phyloP scores from a whole-genome alignment of 2,797 vertebrate genomes.

The Microtus agrestis region DNA sequence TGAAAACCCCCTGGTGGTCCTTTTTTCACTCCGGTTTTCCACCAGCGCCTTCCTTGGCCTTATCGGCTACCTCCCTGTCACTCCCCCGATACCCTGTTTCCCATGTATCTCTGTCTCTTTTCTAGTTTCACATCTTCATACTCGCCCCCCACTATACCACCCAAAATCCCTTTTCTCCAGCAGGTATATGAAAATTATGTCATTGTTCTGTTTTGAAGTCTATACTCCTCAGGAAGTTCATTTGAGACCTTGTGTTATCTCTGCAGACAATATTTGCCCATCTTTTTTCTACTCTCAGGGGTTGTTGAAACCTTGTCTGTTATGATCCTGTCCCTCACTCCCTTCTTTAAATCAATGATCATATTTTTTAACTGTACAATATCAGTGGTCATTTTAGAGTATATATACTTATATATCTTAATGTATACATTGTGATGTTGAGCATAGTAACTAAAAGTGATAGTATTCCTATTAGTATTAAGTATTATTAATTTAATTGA shows the following conservation, averaged over 20 bases:
- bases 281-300: not conserved
- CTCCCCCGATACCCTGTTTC: not conserved
- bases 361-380: not conserved
- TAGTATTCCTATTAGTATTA: not conserved
- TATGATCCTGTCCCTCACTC: not conserved
- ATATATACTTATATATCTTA: not conserved
- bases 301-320: not conserved
- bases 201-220: not conserved
- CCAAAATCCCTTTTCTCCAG: not conserved
- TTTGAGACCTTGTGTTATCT: not conserved
- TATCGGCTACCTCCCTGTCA: rapidly evolving
- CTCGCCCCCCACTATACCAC: too few relatives aligned
- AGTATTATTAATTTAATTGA: not conserved
- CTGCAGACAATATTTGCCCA: not conserved
- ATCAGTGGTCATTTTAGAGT: not conserved
- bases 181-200: not conserved
- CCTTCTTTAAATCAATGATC: not conserved
- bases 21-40: too few relatives aligned
- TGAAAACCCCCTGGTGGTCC: not conserved
- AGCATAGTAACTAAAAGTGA: not conserved
- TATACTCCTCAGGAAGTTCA: not conserved
- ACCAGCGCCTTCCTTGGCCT: too few relatives aligned
- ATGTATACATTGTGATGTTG: not conserved
- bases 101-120: not conserved
- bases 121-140: not conserved